Base-by-base conservation (phyloP, 2,797 vertebrate species). In the Sebastiscus albofasciatus region DNA sequence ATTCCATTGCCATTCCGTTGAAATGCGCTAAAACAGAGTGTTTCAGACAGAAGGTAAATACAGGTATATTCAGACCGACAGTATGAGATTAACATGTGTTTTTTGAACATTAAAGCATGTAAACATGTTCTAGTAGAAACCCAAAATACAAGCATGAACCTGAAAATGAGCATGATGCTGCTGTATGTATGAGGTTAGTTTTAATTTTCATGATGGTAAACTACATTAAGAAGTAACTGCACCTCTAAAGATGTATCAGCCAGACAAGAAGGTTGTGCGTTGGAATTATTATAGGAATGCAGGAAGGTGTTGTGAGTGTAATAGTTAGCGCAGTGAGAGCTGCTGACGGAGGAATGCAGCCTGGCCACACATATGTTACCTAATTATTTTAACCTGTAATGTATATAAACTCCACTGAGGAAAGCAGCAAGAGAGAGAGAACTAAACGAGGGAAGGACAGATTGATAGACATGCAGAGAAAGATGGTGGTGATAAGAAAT, bases 271-370 rank as follows among this genome's bases (percentile, higher is more conserved):
- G 3, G 20, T 16, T 16, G 54, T 46, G 65, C 2, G 2, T 60
- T 29, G 62, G 77, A 74, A 54, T 60, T 59, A 9, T 29, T 27
- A 26, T 72, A 83, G 76, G 80, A 82, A 81, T 70, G 69, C 46
- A 75, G 75, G 67, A 39, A 67, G 75, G 42, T 77, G 77, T 67
- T 66, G 22, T 18, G 64, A 83, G 64, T 55, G 67, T 64, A 71
- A 82, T 80, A 1, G 14, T 81, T 68, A 69, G 36, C 58, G 31
- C 13, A 46, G 29, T n/a, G 22, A 68, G 67, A 52, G 75, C 74
- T 67, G 82, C 73, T 85, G 87, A 82, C 7, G 26, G 64, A 81
- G 67, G 81, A 87, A 85, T 87, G 87, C 72, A 34, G 87, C 46
- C 52, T 13, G 36, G 29, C 9, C 11, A 14, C 16, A 70, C 46